A percentile compares a stretch with the other conserved stretches of the same genome.
Conservation (phyloP, 2,888 invertebrate species). For the Drosophila meridionalis region DNA sequence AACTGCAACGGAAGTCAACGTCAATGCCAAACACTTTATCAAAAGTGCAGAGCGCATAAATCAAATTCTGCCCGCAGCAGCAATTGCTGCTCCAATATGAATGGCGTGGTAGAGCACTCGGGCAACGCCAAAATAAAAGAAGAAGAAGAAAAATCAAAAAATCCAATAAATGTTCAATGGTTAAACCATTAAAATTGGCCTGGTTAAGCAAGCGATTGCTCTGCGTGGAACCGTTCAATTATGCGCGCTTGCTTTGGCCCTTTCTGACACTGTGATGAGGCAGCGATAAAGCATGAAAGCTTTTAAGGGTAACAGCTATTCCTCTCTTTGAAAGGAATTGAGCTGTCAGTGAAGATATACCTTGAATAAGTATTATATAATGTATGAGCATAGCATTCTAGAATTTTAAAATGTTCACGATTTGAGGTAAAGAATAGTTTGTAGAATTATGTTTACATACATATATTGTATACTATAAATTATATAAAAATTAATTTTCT, state of each 20-base stretch:
- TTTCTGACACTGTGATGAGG: neutral
- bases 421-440: too few relatives aligned
- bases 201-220: constrained; percentile 32
- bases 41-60: constrained; percentile 70
- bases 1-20: constrained; percentile 35
- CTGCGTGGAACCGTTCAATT: neutral
- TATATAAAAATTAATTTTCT: too few relatives aligned
- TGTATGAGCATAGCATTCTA: too few relatives aligned
- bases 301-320: neutral
- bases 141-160: constrained; percentile 12
- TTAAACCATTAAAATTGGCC: constrained; percentile 53
- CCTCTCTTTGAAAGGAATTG: neutral
- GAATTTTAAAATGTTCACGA: too few relatives aligned
- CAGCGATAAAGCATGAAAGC: constrained; percentile 1
- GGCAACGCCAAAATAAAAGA: constrained; percentile 28
- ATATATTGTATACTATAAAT: too few relatives aligned
- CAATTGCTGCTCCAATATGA: constrained; percentile 37
- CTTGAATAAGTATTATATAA: neutral
- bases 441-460: neutral
- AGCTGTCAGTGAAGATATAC: neutral
- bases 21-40: constrained; percentile 74
- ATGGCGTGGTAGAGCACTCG: constrained; percentile 22
- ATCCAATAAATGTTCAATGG: constrained; percentile 51
- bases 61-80: constrained; percentile 52
- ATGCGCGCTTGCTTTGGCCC: neutral